Evolutionary conservation across 2,797 vertebrate species (phyloP).

Genomic region (Heteromormyrus szaboi): DNA sequence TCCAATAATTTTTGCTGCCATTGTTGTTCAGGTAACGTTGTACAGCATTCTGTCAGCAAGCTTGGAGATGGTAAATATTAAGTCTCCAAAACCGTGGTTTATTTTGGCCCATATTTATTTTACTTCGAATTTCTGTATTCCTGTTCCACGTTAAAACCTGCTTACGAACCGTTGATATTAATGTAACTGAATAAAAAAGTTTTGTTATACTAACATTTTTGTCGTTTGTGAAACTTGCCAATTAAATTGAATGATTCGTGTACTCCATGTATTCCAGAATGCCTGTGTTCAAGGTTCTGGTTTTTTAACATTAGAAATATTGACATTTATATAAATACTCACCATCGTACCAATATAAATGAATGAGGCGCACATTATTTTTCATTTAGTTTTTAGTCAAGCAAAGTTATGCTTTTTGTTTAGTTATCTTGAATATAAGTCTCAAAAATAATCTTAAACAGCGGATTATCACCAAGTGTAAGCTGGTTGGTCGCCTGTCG

Average conservation of each 20-base stretch:
- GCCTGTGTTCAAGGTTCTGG: background rate
- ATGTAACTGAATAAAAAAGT: slow-evolving; percentile 12
- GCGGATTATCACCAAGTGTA: background rate
- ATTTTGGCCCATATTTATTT: background rate
- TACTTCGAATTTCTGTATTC: background rate
- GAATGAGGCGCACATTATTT: background rate
- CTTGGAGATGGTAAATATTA: background rate
- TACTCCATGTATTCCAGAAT: background rate
- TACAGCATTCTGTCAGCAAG: background rate
- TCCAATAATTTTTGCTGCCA: background rate
- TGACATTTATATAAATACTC: background rate
- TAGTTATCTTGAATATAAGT: background rate
- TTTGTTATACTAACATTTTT: slow-evolving; percentile 11
- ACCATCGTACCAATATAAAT: background rate
- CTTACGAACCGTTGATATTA: background rate
- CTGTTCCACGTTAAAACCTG: background rate
- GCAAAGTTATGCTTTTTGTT: background rate
- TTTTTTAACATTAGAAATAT: background rate
- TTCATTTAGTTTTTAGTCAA: background rate
- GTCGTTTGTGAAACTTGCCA: background rate
- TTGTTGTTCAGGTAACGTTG: background rate
- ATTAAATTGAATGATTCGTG: background rate
- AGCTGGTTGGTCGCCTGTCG: background rate
- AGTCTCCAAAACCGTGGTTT: background rate
- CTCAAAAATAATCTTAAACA: background rate